phyloP scores from a whole-genome alignment of 2,797 vertebrate genomes.

The Linurgus olivaceus region DNA sequence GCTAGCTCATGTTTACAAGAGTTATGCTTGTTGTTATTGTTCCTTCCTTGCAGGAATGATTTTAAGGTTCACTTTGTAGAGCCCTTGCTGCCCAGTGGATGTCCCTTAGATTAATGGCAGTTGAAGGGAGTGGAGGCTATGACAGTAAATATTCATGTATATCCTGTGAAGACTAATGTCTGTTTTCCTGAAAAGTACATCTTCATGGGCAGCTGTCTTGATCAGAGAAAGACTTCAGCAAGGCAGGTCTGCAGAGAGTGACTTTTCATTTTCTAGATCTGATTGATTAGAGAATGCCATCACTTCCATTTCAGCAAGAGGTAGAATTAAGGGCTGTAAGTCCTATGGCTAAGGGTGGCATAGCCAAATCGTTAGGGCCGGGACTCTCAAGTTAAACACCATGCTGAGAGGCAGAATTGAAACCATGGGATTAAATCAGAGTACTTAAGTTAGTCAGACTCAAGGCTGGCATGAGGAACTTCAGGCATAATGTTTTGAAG shows the following conservation, averaged over 20 bases:
- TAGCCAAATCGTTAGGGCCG: neutral
- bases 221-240: neutral
- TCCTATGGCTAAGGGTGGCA: neutral
- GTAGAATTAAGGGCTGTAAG: neutral
- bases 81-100: neutral
- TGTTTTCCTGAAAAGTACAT: neutral
- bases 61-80: neutral
- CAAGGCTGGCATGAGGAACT: neutral
- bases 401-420: neutral
- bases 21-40: neutral
- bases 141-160: neutral
- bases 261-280: neutral
- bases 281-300: neutral
- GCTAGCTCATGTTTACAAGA: neutral
- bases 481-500: conserved; percentile 28
- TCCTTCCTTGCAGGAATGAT: neutral
- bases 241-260: neutral
- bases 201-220: neutral
- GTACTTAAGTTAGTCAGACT: neutral
- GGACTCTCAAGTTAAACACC: neutral
- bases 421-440: neutral
- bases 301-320: neutral
- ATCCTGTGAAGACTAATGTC: neutral
- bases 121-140: neutral
- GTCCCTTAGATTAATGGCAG: neutral